These are phyloP conservation scores for Mallotus villosus DNA, from an alignment of 2,797 vertebrate species.

Conservation along the genomic window DNA sequence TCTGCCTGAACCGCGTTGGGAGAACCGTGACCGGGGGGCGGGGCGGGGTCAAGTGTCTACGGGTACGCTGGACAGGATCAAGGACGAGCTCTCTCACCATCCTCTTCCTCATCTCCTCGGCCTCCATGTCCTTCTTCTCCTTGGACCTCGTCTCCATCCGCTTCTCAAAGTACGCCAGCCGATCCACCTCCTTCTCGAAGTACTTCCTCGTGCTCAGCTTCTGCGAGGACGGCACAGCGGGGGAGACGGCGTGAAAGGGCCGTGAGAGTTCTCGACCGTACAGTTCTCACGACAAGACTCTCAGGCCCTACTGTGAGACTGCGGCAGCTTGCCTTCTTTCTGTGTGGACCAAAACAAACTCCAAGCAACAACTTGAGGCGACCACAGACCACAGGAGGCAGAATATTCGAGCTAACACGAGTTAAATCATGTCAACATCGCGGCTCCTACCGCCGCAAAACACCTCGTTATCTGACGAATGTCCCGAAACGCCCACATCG, in stretches of 20 bases:
- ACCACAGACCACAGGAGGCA: too few relatives aligned
- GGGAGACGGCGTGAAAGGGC: not conserved
- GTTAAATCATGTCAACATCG: too few relatives aligned
- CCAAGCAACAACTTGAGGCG: too few relatives aligned
- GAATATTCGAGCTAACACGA: too few relatives aligned
- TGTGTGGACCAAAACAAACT: not conserved
- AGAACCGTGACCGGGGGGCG: too few relatives aligned
- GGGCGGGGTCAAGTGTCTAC: not conserved
- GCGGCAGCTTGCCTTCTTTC: not conserved
- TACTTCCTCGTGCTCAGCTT: constrained; percentile 68
- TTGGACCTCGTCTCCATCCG: constrained; percentile 58
- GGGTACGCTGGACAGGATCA: not conserved
- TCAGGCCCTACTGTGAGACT: too few relatives aligned
- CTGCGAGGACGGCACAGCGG: constrained; percentile 60
- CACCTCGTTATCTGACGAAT: too few relatives aligned
- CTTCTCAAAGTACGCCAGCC: constrained; percentile 72
- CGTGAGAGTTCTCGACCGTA: not conserved
- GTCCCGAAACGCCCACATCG: too few relatives aligned
- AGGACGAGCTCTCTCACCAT: constrained; percentile 44
- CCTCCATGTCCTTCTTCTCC: constrained; percentile 59
- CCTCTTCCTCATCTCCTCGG: constrained; percentile 60
- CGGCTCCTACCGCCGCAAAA: too few relatives aligned
- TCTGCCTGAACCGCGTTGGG: constrained; percentile 1
- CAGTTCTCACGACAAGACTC: not conserved
- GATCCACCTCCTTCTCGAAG: constrained; percentile 81